Conservation (phyloP, 92 coral and sea anemone species). For the Palythoa heliodiscus region DNA sequence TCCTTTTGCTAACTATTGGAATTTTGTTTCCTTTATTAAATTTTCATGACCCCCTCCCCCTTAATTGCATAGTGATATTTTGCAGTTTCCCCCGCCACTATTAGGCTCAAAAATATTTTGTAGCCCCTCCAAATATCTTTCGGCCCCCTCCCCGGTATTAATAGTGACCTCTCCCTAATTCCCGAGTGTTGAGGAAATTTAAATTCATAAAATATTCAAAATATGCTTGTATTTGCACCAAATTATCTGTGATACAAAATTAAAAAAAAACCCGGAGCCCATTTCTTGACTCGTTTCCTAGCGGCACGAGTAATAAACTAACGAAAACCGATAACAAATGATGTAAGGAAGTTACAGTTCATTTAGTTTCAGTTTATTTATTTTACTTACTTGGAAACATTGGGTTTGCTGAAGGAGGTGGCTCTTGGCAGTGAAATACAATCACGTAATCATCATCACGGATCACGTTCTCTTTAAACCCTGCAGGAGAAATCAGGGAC, state of each 20-base stretch:
- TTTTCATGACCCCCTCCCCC: not conserved
- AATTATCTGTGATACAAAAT: no score
- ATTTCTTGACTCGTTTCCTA: no score
- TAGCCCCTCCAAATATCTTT: not conserved
- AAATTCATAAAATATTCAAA: no score
- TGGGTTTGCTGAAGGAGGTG: constrained; percentile 61
- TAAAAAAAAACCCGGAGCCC: no score
- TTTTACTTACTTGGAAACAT: constrained; percentile 54
- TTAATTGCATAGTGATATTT: not conserved
- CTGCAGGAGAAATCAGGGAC: constrained; percentile 31
- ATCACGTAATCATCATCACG: constrained; percentile 57
- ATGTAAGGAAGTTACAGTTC: not conserved
- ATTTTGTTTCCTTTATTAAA: no score
- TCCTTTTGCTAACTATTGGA: no score
- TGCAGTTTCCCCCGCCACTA: not conserved
- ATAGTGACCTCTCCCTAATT: no score
- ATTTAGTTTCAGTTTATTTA: not conserved
- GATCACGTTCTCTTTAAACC: constrained; percentile 66
- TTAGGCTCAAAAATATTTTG: not conserved
- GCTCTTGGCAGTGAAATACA: constrained; percentile 69
- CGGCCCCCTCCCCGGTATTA: not conserved
- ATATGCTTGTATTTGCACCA: no score
- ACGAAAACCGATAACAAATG: no score
- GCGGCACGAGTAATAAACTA: no score
- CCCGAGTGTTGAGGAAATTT: no score